phyloP scores from a whole-genome alignment of 2,888 invertebrate species.

The Cephus nigrinus region DNA sequence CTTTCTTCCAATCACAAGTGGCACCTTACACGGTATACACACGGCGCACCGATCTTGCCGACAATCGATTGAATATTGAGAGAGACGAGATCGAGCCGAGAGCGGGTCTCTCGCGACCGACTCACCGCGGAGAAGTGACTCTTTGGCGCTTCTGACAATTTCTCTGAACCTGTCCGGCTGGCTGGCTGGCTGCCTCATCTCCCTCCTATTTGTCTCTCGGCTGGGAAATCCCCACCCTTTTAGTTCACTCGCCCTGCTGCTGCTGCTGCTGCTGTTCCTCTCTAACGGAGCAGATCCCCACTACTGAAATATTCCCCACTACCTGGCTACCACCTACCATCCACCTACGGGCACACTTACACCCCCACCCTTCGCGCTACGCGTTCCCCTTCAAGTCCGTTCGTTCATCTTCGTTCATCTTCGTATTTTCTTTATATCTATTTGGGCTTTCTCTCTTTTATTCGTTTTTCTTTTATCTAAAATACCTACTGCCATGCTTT shows the following conservation, averaged over 20 bases:
- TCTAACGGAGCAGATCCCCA: conserved; percentile 7
- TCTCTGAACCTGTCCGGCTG: conserved; percentile 48
- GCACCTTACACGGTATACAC: neutral
- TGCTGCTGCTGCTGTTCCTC: conserved; percentile 6
- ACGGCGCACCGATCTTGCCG: neutral
- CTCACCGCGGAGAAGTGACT: conserved; percentile 50
- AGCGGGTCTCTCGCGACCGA: conserved; percentile 31
- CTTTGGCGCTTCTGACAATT: conserved; percentile 47
- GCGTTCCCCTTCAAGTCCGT: neutral
- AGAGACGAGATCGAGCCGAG: neutral
- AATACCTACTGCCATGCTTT: neutral
- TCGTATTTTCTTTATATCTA: neutral
- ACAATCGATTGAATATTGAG: neutral
- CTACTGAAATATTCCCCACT: neutral
- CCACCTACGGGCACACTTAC: neutral
- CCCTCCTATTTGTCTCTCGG: neutral
- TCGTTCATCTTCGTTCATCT: conserved; percentile 3
- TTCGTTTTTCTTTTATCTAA: neutral
- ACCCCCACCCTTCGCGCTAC: conserved; percentile 2
- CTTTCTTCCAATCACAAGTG: neutral
- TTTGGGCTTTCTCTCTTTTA: neutral
- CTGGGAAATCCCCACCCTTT: neutral
- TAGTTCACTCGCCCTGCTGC: neutral
- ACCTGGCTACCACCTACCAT: conserved; percentile 1
- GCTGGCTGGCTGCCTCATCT: conserved; percentile 36